Evolutionary conservation across 2,797 vertebrate genomes (phyloP), one percentile per base, ranked within the genome.

Genomic region (Halcyon smyrnensis): DNA sequence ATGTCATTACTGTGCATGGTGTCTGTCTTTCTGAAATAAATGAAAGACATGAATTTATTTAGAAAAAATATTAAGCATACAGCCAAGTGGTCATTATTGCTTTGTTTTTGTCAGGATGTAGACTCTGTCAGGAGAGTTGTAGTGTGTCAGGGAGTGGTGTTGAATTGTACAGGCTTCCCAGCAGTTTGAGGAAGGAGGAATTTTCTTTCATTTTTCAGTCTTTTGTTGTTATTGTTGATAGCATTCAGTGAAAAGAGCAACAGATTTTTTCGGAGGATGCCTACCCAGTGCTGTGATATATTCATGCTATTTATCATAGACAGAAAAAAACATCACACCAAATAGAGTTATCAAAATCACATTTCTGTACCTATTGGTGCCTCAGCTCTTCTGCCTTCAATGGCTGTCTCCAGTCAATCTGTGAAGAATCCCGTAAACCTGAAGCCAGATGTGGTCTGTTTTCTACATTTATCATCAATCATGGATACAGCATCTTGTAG

Each of bases 381-480:
- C 74, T 91, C 67, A n/a, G 43, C 45, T 82, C 56, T 74, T 89
- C 73, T 85, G 50, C 50, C 51, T 94, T 90, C 77, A 59, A 1
- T 87, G 74, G 15, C 77, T 84, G 67, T 84, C 81, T 93, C 92
- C 1, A 4, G 67, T 57, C 87, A 85, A 51, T 92, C 89, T 95
- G 74, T 89, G 81, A 90, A 91, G 83, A 95, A 76, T 96, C 80
- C 67, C 6, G 1, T 90, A 90, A 95, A 87, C 64, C n/a, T 94
- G 68, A 93, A 92, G 89, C 86, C 95, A 93, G 85, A 96, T 94
- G 93, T 93, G 63, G 59, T 90, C 94, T 94, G 88, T 68, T 96
- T 93, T 94, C 75, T 71, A 17, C 84, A 65, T 95, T 92, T 90
- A 54, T 87, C 84, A 88, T 95, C 68, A 53, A 12, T 94, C 70